Conservation (phyloP, 2,797 vertebrate genomes). For the Galagoides demidoff region DNA sequence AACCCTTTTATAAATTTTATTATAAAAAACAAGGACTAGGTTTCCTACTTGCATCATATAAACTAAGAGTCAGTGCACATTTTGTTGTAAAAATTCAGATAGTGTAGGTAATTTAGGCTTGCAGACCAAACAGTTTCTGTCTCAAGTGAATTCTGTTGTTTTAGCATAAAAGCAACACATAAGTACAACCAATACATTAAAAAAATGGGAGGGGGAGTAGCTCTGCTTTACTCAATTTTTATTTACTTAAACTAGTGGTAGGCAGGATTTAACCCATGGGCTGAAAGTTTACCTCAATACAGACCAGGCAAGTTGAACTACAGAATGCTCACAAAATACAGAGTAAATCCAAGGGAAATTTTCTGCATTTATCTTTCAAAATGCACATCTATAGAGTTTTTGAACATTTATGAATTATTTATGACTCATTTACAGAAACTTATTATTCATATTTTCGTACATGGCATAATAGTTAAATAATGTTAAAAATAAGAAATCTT, state of each 20-base stretch:
- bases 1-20: neutral
- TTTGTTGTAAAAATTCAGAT: neutral
- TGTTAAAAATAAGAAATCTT: neutral
- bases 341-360: neutral
- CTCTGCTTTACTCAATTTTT: neutral
- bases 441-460: neutral
- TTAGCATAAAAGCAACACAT: neutral
- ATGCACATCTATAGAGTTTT: neutral
- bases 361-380: neutral
- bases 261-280: neutral
- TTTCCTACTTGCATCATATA: neutral
- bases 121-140: neutral
- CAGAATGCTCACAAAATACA: neutral
- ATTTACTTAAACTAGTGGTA: neutral
- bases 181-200: neutral
- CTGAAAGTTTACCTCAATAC: neutral
- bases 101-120: neutral
- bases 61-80: neutral
- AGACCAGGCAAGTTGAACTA: neutral
- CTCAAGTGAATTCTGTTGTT: neutral
- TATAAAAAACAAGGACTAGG: neutral
- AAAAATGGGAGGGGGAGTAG: neutral
- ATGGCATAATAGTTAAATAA: neutral
- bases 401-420: constrained; percentile 26
- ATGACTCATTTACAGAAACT: neutral